Percentiles rank a stretch among this genome's conserved stretches.
These are phyloP conservation scores for Nemotelus nigrinus DNA, from an alignment of 2,888 invertebrate species.

Conservation along the genomic window DNA sequence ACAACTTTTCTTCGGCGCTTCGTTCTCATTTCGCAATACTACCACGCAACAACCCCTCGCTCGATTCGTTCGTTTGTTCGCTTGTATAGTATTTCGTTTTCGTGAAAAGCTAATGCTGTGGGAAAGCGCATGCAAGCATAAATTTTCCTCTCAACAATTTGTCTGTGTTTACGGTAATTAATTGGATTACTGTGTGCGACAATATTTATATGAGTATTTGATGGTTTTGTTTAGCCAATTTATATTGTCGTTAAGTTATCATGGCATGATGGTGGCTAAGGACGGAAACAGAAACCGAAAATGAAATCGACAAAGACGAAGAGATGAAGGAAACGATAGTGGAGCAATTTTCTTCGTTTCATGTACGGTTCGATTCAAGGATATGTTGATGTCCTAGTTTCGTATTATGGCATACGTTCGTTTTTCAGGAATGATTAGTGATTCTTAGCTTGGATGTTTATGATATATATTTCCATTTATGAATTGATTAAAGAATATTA, in stretches of 20 bases:
- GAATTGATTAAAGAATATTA: too few species aligned
- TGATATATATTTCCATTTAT: too few species aligned
- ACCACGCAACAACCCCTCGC: neutral
- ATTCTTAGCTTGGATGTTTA: too few species aligned
- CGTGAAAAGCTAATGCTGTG: neutral
- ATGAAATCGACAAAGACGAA: too few species aligned
- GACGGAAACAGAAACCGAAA: too few species aligned
- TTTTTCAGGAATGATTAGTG: too few species aligned
- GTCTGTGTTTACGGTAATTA: slow-evolving; percentile 43
- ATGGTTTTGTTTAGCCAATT: slow-evolving; percentile 43
- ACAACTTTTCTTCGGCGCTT: slow-evolving; percentile 11
- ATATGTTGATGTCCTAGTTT: too few species aligned
- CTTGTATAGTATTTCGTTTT: neutral
- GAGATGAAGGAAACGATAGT: too few species aligned
- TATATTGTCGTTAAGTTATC: slow-evolving; percentile 28
- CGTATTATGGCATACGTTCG: too few species aligned
- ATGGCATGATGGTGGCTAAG: neutral
- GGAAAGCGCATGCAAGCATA: slow-evolving; percentile 41
- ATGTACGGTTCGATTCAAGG: too few species aligned
- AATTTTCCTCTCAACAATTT: slow-evolving; percentile 42
- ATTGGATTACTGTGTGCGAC: slow-evolving; percentile 44
- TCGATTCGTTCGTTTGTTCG: neutral
- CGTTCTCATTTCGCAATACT: neutral
- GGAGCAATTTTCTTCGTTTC: too few species aligned
- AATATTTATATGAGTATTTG: slow-evolving; percentile 43